phyloP scores from a whole-genome alignment of 2,888 invertebrate genomes.

The Thysanoteuthis rhombus region DNA sequence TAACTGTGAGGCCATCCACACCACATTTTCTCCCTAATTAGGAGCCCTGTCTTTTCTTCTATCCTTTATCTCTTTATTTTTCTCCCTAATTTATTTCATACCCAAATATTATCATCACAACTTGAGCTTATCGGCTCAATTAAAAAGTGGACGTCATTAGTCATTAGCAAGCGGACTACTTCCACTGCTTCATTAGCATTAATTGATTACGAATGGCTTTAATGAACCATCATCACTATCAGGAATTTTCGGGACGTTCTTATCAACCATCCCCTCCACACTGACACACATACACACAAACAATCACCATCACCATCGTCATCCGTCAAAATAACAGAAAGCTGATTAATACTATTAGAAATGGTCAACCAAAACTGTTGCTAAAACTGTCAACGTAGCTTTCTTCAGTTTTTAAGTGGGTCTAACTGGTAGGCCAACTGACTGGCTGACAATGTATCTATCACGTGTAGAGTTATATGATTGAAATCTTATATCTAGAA shows the following conservation, averaged over 20 bases:
- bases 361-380: too few species aligned
- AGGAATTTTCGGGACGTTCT: not conserved
- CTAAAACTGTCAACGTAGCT: too few species aligned
- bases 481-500: too few species aligned
- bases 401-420: too few species aligned
- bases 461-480: too few species aligned
- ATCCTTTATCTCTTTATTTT: not conserved
- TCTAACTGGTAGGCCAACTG: too few species aligned
- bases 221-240: not conserved
- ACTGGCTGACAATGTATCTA: too few species aligned
- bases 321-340: not conserved
- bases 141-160: not conserved
- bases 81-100: not conserved
- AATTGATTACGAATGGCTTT: not conserved
- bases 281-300: not conserved
- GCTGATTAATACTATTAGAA: too few species aligned
- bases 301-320: not conserved
- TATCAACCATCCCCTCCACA: not conserved
- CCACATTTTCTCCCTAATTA: not conserved
- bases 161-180: not conserved
- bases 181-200: not conserved
- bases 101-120: too few species aligned
- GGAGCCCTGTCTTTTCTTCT: not conserved
- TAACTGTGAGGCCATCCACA: not conserved
- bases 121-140: not conserved